Evolutionary conservation across 1,140 invertebrate species (phyloP).

Genomic region (Diorhabda elongata): DNA sequence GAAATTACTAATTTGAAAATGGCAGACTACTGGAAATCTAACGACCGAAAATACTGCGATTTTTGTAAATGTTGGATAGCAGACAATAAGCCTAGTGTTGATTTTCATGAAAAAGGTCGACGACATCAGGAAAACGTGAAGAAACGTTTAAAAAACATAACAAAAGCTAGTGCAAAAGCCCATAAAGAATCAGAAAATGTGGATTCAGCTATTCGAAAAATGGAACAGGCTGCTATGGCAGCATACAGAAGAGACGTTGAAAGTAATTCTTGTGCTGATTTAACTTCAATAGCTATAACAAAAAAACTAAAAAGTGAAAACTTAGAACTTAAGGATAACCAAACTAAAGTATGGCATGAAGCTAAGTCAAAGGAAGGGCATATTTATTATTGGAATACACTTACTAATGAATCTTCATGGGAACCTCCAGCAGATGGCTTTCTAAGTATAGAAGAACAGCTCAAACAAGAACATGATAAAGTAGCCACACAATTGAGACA

Average conservation of each 20-base stretch:
- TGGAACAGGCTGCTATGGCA: slow-evolving; percentile 83
- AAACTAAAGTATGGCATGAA: slow-evolving; percentile 64
- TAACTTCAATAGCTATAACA: slow-evolving; percentile 52
- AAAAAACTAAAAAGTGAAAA: slow-evolving; percentile 44
- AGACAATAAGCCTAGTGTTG: slow-evolving; percentile 93
- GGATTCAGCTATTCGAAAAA: slow-evolving; percentile 77
- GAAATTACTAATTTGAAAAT: slow-evolving; percentile 45
- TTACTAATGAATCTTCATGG: slow-evolving; percentile 71
- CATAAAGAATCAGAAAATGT: slow-evolving; percentile 72
- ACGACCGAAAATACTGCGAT: slow-evolving; percentile 92
- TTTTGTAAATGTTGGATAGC: slow-evolving; percentile 98
- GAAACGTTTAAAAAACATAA: slow-evolving; percentile 79
- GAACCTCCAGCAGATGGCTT: slow-evolving; percentile 62
- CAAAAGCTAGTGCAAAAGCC: slow-evolving; percentile 75
- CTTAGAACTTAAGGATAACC: slow-evolving; percentile 36
- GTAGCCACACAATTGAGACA: slow-evolving; percentile 51
- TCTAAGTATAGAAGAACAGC: slow-evolving; percentile 59
- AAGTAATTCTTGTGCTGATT: slow-evolving; percentile 66
- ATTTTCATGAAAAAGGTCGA: slow-evolving; percentile 93
- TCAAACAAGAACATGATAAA: slow-evolving; percentile 46
- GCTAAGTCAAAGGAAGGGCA: slow-evolving; percentile 65
- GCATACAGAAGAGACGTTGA: slow-evolving; percentile 77
- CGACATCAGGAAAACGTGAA: slow-evolving; percentile 91
- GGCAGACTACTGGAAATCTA: slow-evolving; percentile 97
- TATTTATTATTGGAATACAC: slow-evolving; percentile 76